Base-by-base conservation (phyloP, 1,140 invertebrate species). In the Listronotus oregonensis region DNA sequence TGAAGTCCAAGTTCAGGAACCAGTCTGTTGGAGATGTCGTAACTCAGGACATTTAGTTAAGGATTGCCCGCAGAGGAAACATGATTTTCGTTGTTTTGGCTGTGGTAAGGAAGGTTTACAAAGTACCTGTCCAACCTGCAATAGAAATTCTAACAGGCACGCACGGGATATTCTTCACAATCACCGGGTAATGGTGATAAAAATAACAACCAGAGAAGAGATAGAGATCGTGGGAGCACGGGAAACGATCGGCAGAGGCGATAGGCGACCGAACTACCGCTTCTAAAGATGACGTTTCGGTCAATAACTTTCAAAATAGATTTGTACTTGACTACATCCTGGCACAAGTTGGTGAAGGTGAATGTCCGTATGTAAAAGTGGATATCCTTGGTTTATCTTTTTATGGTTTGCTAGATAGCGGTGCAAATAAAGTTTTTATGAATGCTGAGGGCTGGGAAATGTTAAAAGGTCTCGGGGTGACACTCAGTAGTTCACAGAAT, bases 11-110 rank as follows among this genome's bases (percentile, higher is more conserved):
- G n/a, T 47, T 21, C 44, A 15, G 10, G 18, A 47, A n/a, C 1
- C 18, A 17, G 14, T 47, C 12, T 47, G 44, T 15, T 47, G 44
- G 44, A 11, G n/a, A 14, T 47, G 44, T 47, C 14, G 18, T 27
- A 47, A 14, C 10, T 12, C 44, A 17, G 44, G 44, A 14, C 18
- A 47, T 17, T 2, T 47, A 14, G 44, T 17, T 2, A 47, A 47
- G n/a, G 44, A 47, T 3, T 47, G 44, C 15, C 14, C 14, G 3
- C 11, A 47, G 15, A 15, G 4, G 17, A 47, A 47, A 21, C n/a
- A 47, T 47, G 44, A 47, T 47, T 47, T 47, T 21, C 44, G 18
- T 47, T 47, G 15, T 21, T 47, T 47, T 47, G 18, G 14, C 21
- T 47, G 44, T 47, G 44, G 44, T n/a, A 15, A 21, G 5, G 44